Evolutionary conservation across 2,797 vertebrate species (phyloP).

Genomic region (Calcarius lapponicus): DNA sequence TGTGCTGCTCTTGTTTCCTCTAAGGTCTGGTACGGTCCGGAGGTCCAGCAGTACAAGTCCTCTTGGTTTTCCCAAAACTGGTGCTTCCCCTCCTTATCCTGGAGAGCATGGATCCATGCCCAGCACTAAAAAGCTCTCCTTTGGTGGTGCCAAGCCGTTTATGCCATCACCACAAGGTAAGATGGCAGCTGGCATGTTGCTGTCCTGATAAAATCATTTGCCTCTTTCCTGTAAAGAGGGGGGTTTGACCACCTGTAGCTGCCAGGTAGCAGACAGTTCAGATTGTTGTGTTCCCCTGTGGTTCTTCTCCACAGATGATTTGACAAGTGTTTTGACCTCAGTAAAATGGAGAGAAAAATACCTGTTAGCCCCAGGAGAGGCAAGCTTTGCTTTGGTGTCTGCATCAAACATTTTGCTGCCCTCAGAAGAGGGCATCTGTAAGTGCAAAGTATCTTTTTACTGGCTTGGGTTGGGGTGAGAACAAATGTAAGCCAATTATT

Average conservation of each 20-base stretch:
- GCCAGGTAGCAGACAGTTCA: background rate
- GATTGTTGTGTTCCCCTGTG: background rate
- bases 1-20: background rate
- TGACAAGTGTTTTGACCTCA: background rate
- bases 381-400: constrained; percentile 9
- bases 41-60: constrained; percentile 78
- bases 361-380: background rate
- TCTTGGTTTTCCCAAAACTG: constrained; percentile 73
- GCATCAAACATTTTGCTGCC: background rate
- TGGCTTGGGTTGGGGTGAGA: background rate
- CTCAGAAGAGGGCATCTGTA: background rate
- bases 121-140: constrained; percentile 74
- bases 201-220: background rate
- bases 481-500: background rate
- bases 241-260: background rate
- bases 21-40: constrained; percentile 78
- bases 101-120: constrained; percentile 68
- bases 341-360: background rate
- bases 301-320: background rate
- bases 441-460: background rate
- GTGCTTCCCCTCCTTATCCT: constrained; percentile 83
- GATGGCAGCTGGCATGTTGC: background rate
- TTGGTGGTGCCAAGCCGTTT: constrained; percentile 82
- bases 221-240: background rate
- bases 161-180: constrained; percentile 86